Conservation (phyloP, 2,888 invertebrate genomes). For the Dysmachus trigonus region DNA sequence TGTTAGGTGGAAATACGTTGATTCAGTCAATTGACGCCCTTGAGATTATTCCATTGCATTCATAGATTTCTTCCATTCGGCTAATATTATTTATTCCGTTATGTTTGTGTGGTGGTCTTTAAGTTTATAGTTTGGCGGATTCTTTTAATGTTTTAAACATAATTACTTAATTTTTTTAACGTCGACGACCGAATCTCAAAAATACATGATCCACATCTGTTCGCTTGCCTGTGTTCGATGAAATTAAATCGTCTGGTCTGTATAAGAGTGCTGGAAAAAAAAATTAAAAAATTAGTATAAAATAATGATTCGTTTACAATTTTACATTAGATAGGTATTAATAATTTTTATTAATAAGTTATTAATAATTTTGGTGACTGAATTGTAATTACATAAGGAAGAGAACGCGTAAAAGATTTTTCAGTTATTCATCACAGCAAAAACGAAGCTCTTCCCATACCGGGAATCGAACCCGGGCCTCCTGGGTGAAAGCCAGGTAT, state of each 20-base stretch:
- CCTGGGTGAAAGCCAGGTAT: constrained; percentile 65
- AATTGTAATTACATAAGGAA: too few species aligned
- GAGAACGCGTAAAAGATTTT: too few species aligned
- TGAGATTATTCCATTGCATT: not conserved
- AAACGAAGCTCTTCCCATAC: constrained; percentile 77
- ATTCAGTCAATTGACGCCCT: constrained; percentile 29
- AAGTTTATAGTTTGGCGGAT: not conserved
- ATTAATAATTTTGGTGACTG: not conserved
- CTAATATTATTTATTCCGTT: not conserved
- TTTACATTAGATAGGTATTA: not conserved
- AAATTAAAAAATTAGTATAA: not conserved
- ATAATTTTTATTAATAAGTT: not conserved
- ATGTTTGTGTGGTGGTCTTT: not conserved
- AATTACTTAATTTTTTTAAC: constrained; percentile 64
- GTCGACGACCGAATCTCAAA: constrained; percentile 85
- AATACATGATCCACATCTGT: constrained; percentile 92
- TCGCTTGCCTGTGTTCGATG: constrained; percentile 75
- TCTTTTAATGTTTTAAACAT: constrained; percentile 4
- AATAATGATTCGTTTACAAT: not conserved
- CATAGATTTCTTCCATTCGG: not conserved
- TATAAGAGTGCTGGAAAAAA: constrained; percentile 58
- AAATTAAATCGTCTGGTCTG: constrained; percentile 59
- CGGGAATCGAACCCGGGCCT: constrained; percentile 89
- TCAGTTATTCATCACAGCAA: constrained; percentile 42
- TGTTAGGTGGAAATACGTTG: not conserved